Evolutionary conservation across 2,797 vertebrate genomes (phyloP), one percentile per base, ranked within the genome.

Genomic region (Pelodytes ibericus): DNA sequence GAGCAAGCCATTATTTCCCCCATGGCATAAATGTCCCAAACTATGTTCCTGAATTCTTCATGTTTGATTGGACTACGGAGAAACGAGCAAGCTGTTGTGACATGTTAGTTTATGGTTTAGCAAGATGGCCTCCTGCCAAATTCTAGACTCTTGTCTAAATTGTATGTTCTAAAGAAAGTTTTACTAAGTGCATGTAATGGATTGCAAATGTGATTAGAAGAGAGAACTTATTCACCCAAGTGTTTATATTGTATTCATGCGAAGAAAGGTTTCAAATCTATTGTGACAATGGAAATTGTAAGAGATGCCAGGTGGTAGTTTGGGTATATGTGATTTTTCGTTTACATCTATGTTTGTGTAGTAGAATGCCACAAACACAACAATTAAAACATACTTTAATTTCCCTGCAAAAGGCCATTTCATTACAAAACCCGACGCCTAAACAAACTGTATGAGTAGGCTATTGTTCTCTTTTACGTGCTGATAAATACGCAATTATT

Each of bases 141-240:
- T 53, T 65, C 59, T 41, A 72, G 69, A 29, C 75, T 72, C 75
- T 72, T 73, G 76, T 67, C 76, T 78, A 78, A 72, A 78, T 78
- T 67, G 76, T 67, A 78, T 72, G 70, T 67, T 70, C 70, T 72
- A 78, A 78, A 78, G 44, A 72, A 78, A 78, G 75, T 78, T 78
- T 78, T 64, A 78, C 75, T 78, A 78, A 78, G 75, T 78, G 75
- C 75, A 78, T 78, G 75, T 78, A 78, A 78, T 78, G 75, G 75
- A 78, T 78, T 78, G 75, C 71, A 78, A 78, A 72, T 78, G 75
- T 78, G 75, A 72, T 78, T 72, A 78, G 69, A 78, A 59, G 75
- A 66, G 69, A 72, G 75, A 60, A 71, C 75, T 77, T 29, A 20
- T 78, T 78, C 75, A 66, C 69, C 62, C 69, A 78, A 78, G 69